phyloP scores from a whole-genome alignment of 2,113 vertebrate species.

The Taxidea taxus region DNA sequence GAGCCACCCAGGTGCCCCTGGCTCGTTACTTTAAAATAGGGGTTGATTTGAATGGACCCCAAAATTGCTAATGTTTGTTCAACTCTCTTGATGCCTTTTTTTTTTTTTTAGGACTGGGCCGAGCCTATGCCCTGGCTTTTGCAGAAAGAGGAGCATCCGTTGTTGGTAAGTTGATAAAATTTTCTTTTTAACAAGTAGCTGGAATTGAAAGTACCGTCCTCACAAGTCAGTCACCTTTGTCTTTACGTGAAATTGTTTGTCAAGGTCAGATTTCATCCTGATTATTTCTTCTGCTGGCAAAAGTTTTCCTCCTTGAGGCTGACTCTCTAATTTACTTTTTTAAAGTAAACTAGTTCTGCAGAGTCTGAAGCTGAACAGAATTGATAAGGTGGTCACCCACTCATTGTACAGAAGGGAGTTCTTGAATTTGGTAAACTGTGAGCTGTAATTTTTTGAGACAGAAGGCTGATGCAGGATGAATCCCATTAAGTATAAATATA shows the following conservation, averaged over 20 bases:
- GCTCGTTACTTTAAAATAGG: not conserved
- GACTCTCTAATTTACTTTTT: not conserved
- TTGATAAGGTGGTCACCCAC: not conserved
- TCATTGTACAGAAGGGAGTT: not conserved
- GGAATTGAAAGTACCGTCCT: not conserved
- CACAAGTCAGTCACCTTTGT: constrained; percentile 58
- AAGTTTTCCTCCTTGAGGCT: not conserved
- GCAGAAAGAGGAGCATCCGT: constrained; percentile 95
- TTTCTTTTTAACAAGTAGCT: constrained; percentile 55
- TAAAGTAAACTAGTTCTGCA: not conserved
- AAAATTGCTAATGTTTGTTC: not conserved
- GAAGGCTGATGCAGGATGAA: not conserved
- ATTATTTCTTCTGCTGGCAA: constrained; percentile 42
- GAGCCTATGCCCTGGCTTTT: constrained; percentile 95
- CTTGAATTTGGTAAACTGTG: not conserved
- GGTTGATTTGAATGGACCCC: not conserved
- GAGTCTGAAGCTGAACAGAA: not conserved
- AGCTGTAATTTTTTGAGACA: not conserved
- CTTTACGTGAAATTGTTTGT: constrained; percentile 50
- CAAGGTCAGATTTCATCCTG: constrained; percentile 56
- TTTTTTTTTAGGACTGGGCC: constrained; percentile 89
- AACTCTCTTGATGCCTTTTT: constrained; percentile 44
- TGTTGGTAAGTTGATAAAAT: constrained; percentile 87
- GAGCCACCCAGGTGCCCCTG: too few species aligned
- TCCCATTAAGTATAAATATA: not conserved